These are phyloP conservation scores for Mus musculus DNA, from an alignment of 2,113 vertebrate species.

Conservation along the genomic window GRCm39 chr9:98736501-98737000, in stretches of 20 bases:
- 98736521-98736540: too few species aligned
- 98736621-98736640: not conserved
- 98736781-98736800: not conserved
- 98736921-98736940: not conserved
- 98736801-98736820: not conserved
- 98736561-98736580: not conserved
- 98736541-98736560: not conserved
- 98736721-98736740: not conserved
- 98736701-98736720: not conserved
- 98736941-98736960: not conserved
- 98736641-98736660: not conserved
- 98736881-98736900: not conserved
- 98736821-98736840: not conserved
- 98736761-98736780: not conserved
- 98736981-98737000: not conserved
- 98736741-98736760: not conserved
- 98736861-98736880: not conserved
- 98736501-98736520: not conserved
- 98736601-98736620: too few species aligned
- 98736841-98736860: not conserved
- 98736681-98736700: not conserved
- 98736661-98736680: not conserved
- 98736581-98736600: too few species aligned
- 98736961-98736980: not conserved
- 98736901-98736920: not conserved